phyloP scores from a whole-genome alignment of 2,797 vertebrate genomes.

The Coranthus polyacanthus region DNA sequence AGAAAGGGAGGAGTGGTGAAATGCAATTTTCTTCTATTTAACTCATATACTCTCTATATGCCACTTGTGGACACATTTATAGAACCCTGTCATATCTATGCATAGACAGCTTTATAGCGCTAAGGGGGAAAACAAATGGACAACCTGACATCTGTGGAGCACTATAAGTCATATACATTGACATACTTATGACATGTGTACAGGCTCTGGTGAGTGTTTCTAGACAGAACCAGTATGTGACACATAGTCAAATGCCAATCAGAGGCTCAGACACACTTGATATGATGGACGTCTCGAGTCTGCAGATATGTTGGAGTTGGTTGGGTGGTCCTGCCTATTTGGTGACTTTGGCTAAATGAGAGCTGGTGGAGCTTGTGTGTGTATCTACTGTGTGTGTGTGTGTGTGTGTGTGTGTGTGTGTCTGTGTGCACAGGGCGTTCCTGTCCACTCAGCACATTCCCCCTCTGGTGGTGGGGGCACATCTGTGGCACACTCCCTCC shows the following conservation, averaged over 20 bases:
- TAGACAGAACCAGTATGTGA: not conserved
- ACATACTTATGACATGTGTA: not conserved
- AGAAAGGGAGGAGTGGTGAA: not conserved
- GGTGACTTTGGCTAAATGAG: constrained; percentile 13
- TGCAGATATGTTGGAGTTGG: constrained; percentile 4
- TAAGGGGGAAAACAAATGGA: not conserved
- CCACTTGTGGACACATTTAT: constrained; percentile 3
- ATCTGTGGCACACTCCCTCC: constrained; percentile 74
- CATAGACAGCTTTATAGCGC: not conserved
- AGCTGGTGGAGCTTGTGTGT: not conserved
- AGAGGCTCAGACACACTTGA: too few species aligned
- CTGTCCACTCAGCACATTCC: constrained; percentile 75
- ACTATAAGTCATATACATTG: not conserved
- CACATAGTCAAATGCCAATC: not conserved
- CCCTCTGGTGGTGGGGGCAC: constrained; percentile 53
- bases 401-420: constrained; percentile 22
- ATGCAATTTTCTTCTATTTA: constrained; percentile 28
- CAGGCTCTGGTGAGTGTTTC: not conserved
- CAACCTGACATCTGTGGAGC: too few species aligned
- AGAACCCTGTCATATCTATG: not conserved
- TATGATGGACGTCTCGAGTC: constrained; percentile 16
- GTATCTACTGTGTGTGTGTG: constrained; percentile 11
- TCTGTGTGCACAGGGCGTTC: constrained; percentile 37
- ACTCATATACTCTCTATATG: not conserved
- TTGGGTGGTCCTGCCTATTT: constrained; percentile 47